A percentile compares a stretch with the other conserved stretches of the same genome.
Evolutionary conservation across 2,797 vertebrate genomes (phyloP).

Genomic region (Pelochelys cantorii): DNA sequence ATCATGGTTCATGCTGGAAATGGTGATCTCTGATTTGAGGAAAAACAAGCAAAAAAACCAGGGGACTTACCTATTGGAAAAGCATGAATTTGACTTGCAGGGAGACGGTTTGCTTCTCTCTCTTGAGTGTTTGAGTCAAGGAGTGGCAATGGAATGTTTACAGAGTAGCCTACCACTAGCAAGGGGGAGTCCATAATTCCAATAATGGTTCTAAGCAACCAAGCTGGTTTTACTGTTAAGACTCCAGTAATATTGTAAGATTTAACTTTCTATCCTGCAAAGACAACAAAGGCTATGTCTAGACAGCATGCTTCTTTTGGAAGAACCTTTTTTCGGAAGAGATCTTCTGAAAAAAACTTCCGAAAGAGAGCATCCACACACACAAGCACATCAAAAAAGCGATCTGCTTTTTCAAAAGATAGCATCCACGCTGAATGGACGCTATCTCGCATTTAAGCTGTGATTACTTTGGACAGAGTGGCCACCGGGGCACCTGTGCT

Average conservation of each 20-base stretch:
- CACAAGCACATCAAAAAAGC: too few species aligned
- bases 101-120: not conserved
- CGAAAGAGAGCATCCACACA: too few species aligned
- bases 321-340: too few species aligned
- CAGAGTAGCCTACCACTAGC: not conserved
- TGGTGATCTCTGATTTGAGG: not conserved
- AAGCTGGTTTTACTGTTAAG: not conserved
- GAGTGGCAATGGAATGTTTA: not conserved
- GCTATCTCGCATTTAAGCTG: too few species aligned
- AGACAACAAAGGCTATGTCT: not conserved
- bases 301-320: too few species aligned
- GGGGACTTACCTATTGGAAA: conserved; percentile 37
- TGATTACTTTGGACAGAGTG: too few species aligned
- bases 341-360: too few species aligned
- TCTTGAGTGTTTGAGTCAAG: not conserved
- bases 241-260: not conserved
- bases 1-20: not conserved
- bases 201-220: not conserved
- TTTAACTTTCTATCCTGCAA: not conserved
- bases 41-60: not conserved
- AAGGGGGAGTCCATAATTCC: not conserved
- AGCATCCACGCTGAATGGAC: too few species aligned
- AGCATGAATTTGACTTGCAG: not conserved
- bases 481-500: too few species aligned
- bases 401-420: too few species aligned